phyloP scores from a whole-genome alignment of 2,113 vertebrate genomes.

The Nibea coibor region DNA sequence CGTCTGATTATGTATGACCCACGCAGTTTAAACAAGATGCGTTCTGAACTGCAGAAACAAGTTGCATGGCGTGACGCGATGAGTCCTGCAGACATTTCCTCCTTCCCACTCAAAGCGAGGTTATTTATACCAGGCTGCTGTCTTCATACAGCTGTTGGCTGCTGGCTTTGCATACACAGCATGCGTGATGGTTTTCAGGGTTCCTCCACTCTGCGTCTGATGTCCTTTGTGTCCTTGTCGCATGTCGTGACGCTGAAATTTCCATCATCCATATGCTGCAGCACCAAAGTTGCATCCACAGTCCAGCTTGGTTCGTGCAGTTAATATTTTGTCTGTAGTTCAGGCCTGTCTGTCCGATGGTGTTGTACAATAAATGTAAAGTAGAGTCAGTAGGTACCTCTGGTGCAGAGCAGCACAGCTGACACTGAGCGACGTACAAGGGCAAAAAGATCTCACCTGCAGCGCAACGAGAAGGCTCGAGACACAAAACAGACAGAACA shows the following conservation, averaged over 20 bases:
- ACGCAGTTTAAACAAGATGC: background rate
- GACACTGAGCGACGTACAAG: conserved; percentile 2
- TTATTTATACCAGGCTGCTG: conserved; percentile 10
- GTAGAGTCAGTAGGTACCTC: background rate
- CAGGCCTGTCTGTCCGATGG: background rate
- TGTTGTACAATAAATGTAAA: conserved; percentile 6
- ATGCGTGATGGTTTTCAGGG: background rate
- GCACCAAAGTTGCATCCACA: background rate
- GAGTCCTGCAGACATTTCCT: conserved; percentile 24
- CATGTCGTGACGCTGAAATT: background rate
- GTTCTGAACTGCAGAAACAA: conserved; percentile 7
- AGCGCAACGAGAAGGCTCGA: background rate
- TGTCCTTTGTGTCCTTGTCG: conserved; percentile 56
- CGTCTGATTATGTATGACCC: background rate
- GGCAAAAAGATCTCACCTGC: conserved; percentile 1
- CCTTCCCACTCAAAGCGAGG: conserved; percentile 1
- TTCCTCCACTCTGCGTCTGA: background rate
- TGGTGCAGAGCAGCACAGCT: conserved; percentile 4
- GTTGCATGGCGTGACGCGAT: background rate
- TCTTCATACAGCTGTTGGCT: conserved; percentile 39
- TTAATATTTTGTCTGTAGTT: background rate
- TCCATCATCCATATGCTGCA: background rate
- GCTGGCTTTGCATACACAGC: background rate
- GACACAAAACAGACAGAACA: conserved; percentile 7
- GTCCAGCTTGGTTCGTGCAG: background rate